A percentile compares a stretch with the other conserved stretches of the same genome.
phyloP scores from a whole-genome alignment of 2,113 vertebrate genomes.

The Nestor notabilis region DNA sequence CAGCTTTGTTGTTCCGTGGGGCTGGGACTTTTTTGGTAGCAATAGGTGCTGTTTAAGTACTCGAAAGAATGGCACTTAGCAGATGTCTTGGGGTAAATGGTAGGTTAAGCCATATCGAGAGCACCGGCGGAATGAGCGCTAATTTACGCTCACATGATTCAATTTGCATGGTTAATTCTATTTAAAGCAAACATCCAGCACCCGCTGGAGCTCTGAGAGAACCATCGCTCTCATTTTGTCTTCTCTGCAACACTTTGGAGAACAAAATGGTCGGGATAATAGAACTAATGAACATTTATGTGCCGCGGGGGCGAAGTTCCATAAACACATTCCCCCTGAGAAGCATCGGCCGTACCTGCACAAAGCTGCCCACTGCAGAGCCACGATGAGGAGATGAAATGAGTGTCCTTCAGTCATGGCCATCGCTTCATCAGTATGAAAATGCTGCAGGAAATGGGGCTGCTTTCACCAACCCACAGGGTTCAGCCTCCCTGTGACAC shows the following conservation, averaged over 20 bases:
- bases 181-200: conserved; percentile 53
- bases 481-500: not conserved
- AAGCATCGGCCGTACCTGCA: rapidly evolving
- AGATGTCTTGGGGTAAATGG: conserved; percentile 58
- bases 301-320: not conserved
- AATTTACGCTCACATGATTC: not conserved
- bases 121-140: not conserved
- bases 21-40: conserved; percentile 3
- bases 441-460: not conserved
- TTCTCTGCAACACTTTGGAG: not conserved
- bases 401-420: not conserved
- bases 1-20: not conserved
- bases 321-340: not conserved
- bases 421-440: rapidly evolving
- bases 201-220: not conserved
- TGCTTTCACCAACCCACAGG: not conserved
- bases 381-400: not conserved
- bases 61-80: conserved; percentile 12
- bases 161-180: conserved; percentile 34
- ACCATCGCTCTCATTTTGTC: not conserved
- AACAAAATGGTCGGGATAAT: not conserved
- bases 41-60: conserved; percentile 50
- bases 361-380: not conserved
- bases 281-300: not conserved
- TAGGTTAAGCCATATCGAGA: conserved; percentile 3